A percentile compares a stretch with the other conserved stretches of the same genome.
Evolutionary conservation across 2,888 invertebrate species (phyloP).

Genomic region (Meiosimyza decipiens): DNA sequence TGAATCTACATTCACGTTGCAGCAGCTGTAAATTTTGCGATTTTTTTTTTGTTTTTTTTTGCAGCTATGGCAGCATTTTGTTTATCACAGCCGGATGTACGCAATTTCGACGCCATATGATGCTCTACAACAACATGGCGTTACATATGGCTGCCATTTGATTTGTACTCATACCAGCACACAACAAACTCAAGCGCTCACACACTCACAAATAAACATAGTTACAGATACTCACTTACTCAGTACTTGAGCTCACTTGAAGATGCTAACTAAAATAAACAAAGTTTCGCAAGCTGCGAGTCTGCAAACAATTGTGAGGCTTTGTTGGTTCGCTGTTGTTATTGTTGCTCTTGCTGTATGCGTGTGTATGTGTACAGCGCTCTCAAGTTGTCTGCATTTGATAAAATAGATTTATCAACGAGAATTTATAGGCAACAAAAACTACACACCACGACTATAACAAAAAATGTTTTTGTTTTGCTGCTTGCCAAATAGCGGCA

Average conservation of each 20-base stretch:
- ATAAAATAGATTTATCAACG: conserved; percentile 58
- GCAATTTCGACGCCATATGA: conserved; percentile 22
- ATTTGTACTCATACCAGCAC: conserved; percentile 9
- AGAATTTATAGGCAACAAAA: conserved; percentile 50
- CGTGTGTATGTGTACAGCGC: conserved; percentile 16
- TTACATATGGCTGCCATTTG: conserved; percentile 16
- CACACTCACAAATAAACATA: conserved; percentile 24
- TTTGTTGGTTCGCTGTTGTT: conserved; percentile 14
- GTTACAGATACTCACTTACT: conserved; percentile 30
- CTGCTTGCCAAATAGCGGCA: conserved; percentile 36
- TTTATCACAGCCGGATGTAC: conserved; percentile 16
- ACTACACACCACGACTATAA: conserved; percentile 25
- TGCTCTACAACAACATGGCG: conserved; percentile 24
- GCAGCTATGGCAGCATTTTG: neutral
- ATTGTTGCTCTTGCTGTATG: neutral
- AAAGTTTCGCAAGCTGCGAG: conserved; percentile 21
- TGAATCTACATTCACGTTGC: no score
- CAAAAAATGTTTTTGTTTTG: neutral
- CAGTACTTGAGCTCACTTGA: conserved; percentile 34
- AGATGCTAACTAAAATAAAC: conserved; percentile 22
- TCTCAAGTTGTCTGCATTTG: conserved; percentile 40
- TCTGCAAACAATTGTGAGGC: conserved; percentile 17
- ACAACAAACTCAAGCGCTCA: neutral
- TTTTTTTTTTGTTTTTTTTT: no score
- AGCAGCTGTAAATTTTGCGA: no score